phyloP scores from a whole-genome alignment of 1,140 invertebrate species.

The Teleopsis dalmanni region DNA sequence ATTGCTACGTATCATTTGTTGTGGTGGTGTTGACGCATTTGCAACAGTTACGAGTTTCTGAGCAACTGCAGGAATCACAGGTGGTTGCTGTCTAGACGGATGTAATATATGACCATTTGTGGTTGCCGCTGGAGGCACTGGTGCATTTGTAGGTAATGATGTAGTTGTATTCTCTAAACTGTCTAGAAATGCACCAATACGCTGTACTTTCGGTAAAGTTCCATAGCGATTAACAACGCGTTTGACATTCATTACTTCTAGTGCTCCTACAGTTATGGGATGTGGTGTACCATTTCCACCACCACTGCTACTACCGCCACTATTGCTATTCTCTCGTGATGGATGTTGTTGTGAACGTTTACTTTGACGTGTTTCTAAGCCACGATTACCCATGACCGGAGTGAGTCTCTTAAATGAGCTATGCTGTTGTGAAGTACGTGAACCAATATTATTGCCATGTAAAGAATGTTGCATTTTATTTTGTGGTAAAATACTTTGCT shows the following conservation, averaged over 20 bases:
- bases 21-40: conserved; percentile 47
- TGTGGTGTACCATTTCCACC: conserved; percentile 20
- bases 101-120: conserved; percentile 23
- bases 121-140: conserved; percentile 8
- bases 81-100: conserved; percentile 13
- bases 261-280: conserved; percentile 64
- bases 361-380: conserved; percentile 49
- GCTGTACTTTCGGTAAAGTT: conserved; percentile 87
- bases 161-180: conserved; percentile 56
- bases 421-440: conserved; percentile 32
- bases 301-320: conserved; percentile 14
- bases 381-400: conserved; percentile 50
- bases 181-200: conserved; percentile 92
- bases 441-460: conserved; percentile 31
- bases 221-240: conserved; percentile 94
- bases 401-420: conserved; percentile 50
- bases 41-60: conserved; percentile 47
- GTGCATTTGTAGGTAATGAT: conserved; percentile 13
- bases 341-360: conserved; percentile 43
- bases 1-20: conserved; percentile 76
- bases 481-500: conserved; percentile 20
- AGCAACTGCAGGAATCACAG: background rate
- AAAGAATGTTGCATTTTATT: conserved; percentile 39
- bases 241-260: conserved; percentile 95
- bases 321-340: conserved; percentile 13